Evolutionary conservation across 2,113 vertebrate genomes (phyloP).

Genomic region (Poeciliopsis prolifica): DNA sequence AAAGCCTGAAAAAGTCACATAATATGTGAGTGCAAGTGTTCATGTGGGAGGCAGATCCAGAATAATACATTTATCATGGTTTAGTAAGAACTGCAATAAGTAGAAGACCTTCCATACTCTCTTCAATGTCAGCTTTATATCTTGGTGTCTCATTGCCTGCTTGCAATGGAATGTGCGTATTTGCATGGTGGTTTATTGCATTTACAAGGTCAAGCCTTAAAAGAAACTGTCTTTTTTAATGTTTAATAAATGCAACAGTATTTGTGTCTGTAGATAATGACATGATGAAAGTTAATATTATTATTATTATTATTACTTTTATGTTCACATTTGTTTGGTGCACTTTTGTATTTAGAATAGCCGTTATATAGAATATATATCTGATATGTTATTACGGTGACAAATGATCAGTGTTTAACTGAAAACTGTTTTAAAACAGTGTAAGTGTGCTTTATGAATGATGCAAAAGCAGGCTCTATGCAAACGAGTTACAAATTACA

Average conservation of each 20-base stretch:
- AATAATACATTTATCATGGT: constrained; percentile 19
- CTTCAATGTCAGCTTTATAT: constrained; percentile 64
- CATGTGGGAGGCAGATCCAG: constrained; percentile 16
- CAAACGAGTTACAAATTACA: constrained; percentile 46
- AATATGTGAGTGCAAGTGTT: constrained; percentile 11
- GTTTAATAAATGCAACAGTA: constrained; percentile 50
- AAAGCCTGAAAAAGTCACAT: constrained; percentile 77
- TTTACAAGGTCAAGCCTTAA: constrained; percentile 72
- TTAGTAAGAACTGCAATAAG: constrained; percentile 47
- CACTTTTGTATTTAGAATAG: constrained; percentile 58
- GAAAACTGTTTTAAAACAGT: constrained; percentile 15
- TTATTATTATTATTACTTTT: constrained; percentile 14
- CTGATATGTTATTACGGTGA: constrained; percentile 35
- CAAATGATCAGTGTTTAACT: constrained; percentile 14
- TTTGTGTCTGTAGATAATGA: constrained; percentile 58
- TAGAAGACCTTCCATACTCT: constrained; percentile 47
- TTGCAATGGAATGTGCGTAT: constrained; percentile 74
- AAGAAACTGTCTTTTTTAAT: constrained; percentile 33
- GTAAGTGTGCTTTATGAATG: constrained; percentile 41
- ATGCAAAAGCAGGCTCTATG: constrained; percentile 63
- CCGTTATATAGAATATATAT: constrained; percentile 36
- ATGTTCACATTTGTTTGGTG: constrained; percentile 63
- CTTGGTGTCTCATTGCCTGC: constrained; percentile 65
- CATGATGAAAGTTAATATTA: constrained; percentile 47
- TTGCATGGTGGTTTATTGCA: constrained; percentile 75